Evolutionary conservation across 1,140 invertebrate species (phyloP), one percentile per base, ranked within the genome.

Genomic region (Dryas iulia): DNA sequence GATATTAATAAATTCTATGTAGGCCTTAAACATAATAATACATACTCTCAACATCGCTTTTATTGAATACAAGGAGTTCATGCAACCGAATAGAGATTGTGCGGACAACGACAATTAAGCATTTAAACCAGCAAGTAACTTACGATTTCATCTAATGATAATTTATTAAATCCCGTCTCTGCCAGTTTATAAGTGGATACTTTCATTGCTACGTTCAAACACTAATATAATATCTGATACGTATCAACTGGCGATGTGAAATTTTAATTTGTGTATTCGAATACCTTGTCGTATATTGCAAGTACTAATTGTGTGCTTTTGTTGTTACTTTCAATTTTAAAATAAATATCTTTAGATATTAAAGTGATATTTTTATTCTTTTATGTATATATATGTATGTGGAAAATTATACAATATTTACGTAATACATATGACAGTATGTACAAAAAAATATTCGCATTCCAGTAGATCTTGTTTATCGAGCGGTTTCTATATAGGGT

Each of bases 401-500:
- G 2, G 7, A 21, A 8, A 18, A 8, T 21, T 18, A 8, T 47
- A 18, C 14, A 21, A 47, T 47, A 47, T 47, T 47, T 18, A 47
- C 39, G 39, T 47, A 47, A 47, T 47, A 21, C 18, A 3, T 18
- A 8, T 21, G 18, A 21, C 8, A 47, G 39, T 21, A 57, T 58
- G 62, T 79, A 78, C 78, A 81, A 79, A 72, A n/a, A 66, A 54
- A 60, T 68, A 77, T 75, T 63, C 71, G 66, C 76, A 80, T 79
- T 77, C 76, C 71, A 60, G 67, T 72, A 54, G 71, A 58, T 77
- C 75, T 21, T 21, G 77, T 82, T 78, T 86, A 86, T 67, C 65
- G 78, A 79, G 68, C 65, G 73, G 77, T 79, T 77, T 76, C 78
- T 84, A 79, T 84, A 82, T 83, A 80, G 77, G 79, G 77, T 75